Conservation (phyloP, 2,113 vertebrate species). For the Plecotus auritus region DNA sequence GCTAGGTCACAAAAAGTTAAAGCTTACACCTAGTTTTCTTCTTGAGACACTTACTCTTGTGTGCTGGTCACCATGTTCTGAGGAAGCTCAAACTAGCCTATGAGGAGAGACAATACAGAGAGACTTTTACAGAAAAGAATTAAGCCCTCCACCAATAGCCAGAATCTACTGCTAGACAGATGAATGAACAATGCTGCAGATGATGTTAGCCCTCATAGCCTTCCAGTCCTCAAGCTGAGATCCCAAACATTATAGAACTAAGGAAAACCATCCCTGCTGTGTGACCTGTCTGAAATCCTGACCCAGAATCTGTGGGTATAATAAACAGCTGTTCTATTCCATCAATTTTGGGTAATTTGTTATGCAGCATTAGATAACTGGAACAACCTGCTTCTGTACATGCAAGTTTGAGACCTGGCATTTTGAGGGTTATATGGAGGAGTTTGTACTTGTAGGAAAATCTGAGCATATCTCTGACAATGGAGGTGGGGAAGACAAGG, state of each 20-base stretch:
- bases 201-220: background rate
- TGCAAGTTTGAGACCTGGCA: background rate
- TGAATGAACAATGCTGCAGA: background rate
- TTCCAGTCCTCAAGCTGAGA: background rate
- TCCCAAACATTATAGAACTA: background rate
- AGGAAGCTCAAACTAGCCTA: background rate
- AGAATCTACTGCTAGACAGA: background rate
- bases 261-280: background rate
- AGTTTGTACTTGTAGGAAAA: background rate
- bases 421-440: background rate
- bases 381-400: background rate
- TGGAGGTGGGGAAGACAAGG: background rate
- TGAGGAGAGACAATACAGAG: background rate
- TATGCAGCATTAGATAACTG: background rate
- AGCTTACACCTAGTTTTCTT: background rate
- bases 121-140: background rate
- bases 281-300: background rate
- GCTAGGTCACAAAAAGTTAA: background rate
- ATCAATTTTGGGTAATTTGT: background rate
- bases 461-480: background rate
- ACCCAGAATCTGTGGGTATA: background rate
- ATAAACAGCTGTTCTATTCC: background rate
- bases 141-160: background rate
- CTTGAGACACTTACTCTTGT: background rate
- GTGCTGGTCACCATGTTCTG: background rate